Percentiles rank a stretch among this genome's conserved stretches.
phyloP scores from a whole-genome alignment of 2,797 vertebrate genomes.

The Syngnathus rostellatus region DNA sequence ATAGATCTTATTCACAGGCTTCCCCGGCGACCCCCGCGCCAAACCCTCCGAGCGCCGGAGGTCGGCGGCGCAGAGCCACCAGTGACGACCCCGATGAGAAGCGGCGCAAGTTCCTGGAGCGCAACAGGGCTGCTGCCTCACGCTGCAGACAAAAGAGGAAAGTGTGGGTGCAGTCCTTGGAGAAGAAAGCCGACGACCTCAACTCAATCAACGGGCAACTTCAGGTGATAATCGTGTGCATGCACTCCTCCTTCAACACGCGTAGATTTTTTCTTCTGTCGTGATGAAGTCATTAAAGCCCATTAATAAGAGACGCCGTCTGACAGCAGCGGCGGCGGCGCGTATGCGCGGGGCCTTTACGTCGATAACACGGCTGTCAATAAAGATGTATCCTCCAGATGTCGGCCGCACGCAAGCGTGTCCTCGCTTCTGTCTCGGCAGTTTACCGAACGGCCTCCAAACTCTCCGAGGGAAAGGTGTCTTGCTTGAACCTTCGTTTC shows the following conservation, averaged over 20 bases:
- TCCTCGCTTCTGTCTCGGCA: constrained; percentile 71
- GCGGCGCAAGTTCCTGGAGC: constrained; percentile 92
- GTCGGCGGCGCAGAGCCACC: constrained; percentile 87
- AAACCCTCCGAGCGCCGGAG: constrained; percentile 85
- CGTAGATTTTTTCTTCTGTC: constrained; percentile 40
- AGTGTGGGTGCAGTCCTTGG: constrained; percentile 94
- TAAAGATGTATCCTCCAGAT: constrained; percentile 83
- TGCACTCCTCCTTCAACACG: constrained; percentile 26
- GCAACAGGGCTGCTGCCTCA: constrained; percentile 90
- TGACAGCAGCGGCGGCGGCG: constrained; percentile 61
- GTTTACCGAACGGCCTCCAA: constrained; percentile 73
- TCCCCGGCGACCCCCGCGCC: constrained; percentile 83
- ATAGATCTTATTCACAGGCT: constrained; percentile 58
- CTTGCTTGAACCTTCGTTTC: constrained; percentile 76
- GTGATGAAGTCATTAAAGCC: constrained; percentile 77
- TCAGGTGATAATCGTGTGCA: constrained; percentile 68
- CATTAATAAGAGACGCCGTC: constrained; percentile 69
- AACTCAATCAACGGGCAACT: constrained; percentile 86
- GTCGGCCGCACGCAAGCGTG: constrained; percentile 76
- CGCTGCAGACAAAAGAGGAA: constrained; percentile 96
- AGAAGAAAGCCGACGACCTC: constrained; percentile 92
- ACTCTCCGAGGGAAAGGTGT: constrained; percentile 80
- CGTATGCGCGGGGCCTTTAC: constrained; percentile 56
- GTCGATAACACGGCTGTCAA: constrained; percentile 75
- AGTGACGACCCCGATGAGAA: constrained; percentile 97